Evolutionary conservation across 2,888 invertebrate species (phyloP), one percentile per base, ranked within the genome.

Genomic region (Tenthredo notha): DNA sequence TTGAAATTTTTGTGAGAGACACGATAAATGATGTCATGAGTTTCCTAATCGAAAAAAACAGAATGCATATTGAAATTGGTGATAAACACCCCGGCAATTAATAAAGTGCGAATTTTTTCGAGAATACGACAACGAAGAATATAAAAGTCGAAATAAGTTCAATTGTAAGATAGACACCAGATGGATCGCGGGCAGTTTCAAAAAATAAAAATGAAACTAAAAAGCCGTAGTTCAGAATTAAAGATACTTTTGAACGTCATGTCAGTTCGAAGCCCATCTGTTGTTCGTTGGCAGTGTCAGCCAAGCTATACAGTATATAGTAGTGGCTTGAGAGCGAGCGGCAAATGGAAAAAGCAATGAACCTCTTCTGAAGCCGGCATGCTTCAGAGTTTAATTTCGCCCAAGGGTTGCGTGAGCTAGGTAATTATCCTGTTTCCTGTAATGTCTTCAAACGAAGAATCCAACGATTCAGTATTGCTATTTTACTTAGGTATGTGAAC

Each of bases 371-470:
- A 54, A 7, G 50, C 77, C 77, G n/a, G 54, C 29, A 18, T 77
- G 33, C 54, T 77, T 61, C 61, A 80, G 61, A 61, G 61, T 9
- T 61, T 61, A 58, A 80, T 80, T 80, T 61, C n/a, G 58, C 47
- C 58, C 37, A 37, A 80, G 61, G 80, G 80, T 80, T 80, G 80
- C 80, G 80, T 80, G 80, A 40, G 80, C 40, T 9, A 3, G 37
- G 40, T 15, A 80, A 80, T 80, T 58, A 80, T 61, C 61, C 80
- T 61, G 80, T 80, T 77, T 77, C 77, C 77, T 77, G 77, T n/a
- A 77, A 54, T 54, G 77, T 77, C 25, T 77, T 77, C 12, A 12
- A 74, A 18, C 21, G 18, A 29, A 29, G 10, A 50, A 77, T 54
- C 7, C 29, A 77, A 50, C 50, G n/a, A 54, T 2, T 0, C 29